Percentiles rank a stretch among this genome's conserved stretches.
phyloP scores from a whole-genome alignment of 2,888 invertebrate species.

The Pecten maximus region DNA sequence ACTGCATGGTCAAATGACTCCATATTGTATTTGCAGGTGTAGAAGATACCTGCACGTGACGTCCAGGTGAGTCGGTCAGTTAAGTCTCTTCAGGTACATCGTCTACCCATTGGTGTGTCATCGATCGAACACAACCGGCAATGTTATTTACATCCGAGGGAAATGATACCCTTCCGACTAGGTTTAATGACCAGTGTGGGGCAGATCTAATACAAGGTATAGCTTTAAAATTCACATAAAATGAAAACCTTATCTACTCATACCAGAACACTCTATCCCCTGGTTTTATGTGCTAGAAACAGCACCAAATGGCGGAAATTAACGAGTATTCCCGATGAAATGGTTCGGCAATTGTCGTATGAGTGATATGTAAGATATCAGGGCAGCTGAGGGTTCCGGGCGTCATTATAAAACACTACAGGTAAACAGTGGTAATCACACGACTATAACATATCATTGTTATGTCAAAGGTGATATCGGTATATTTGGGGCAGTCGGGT shows the following conservation, averaged over 20 bases:
- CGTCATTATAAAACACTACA: too few relatives aligned
- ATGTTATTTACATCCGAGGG: constrained; percentile 33
- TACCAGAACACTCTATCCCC: not conserved
- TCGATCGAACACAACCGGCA: not conserved
- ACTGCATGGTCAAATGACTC: not conserved
- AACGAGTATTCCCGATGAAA: not conserved
- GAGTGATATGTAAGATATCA: too few relatives aligned
- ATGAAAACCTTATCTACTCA: not conserved
- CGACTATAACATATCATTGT: too few relatives aligned
- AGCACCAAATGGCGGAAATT: not conserved
- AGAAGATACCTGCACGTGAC: not conserved
- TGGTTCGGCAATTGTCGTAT: not conserved
- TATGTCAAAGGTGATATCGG: too few relatives aligned
- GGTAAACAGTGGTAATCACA: too few relatives aligned
- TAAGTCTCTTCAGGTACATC: not conserved
- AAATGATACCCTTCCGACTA: not conserved
- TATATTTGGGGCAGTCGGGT: too few relatives aligned
- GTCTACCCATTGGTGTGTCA: not conserved
- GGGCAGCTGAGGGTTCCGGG: too few relatives aligned
- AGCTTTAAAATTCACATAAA: not conserved
- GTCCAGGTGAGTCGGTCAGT: not conserved
- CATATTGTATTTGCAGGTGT: not conserved
- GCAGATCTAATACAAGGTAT: not conserved
- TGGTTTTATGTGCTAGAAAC: not conserved
- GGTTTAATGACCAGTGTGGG: not conserved